Evolutionary conservation across 2,113 vertebrate species (phyloP), one percentile per base, ranked within the genome.

Genomic region (Atlantisia rogersi): DNA sequence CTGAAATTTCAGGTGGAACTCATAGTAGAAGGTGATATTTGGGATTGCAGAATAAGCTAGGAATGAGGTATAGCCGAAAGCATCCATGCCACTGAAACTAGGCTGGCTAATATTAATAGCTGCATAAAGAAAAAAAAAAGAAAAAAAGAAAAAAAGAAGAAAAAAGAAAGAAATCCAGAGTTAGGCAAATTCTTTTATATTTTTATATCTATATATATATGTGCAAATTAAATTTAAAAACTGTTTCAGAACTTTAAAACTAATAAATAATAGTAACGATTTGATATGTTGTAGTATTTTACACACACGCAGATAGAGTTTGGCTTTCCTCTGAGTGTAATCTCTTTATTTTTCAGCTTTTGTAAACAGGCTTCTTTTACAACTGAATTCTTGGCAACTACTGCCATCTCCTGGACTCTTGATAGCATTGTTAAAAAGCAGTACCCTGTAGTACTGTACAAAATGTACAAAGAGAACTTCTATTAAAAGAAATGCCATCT

Each of bases 1-100:
- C 2, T 97, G 98, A 97, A 99, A 98, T 97, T 98, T 99, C 88
- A 99, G 58, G 74, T 32, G 97, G 97, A 99, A 99, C 98, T 99
- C 98, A 35, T 98, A 98, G 98, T 97, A 97, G 86, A 96, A 97
- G 79, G 94, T 95, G 94, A 98, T 98, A 94, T 97, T 97, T 39
- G 98, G 97, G 71, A 98, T 93, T 88, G 90, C n/a, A 39, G 98
- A 97, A 67, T 98, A 99, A 26, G 98, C 98, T 88, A 98, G 74
- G 84, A 99, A 99, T 44, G 99, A 99, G 2, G 98, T 98, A 90
- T 98, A 98, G 44, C 98, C 98, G 52, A 98, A 99, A 95, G 97
- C 95, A 86, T 99, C 98, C 10, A 83, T 98, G 28, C 98, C 98
- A 42, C 98, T 97, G 97, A 99, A 99, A 87, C 97, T 96, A 48